These are phyloP conservation scores for Drosophila colorata DNA, from an alignment of 2,888 invertebrate genomes.

Conservation along the genomic window DNA sequence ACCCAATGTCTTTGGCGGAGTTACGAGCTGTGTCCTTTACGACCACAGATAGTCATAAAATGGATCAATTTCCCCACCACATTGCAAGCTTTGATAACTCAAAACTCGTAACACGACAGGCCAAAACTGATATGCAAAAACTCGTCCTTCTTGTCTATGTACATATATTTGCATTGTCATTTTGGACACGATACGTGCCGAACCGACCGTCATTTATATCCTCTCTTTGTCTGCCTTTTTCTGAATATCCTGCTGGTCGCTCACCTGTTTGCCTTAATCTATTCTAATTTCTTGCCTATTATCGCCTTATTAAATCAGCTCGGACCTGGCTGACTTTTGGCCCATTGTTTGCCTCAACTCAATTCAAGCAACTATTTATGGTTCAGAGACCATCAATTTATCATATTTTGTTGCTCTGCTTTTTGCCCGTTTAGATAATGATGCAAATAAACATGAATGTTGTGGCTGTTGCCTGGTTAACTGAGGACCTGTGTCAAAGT, in stretches of 20 bases:
- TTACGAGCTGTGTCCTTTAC: constrained; percentile 32
- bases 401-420: constrained; percentile 51
- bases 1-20: constrained; percentile 13
- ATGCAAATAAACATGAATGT: constrained; percentile 64
- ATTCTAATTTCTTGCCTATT: constrained; percentile 39
- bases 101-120: constrained; percentile 10
- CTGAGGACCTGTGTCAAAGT: constrained; percentile 7
- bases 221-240: neutral
- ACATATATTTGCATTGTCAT: constrained; percentile 21
- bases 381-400: constrained; percentile 58
- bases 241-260: neutral
- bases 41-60: constrained; percentile 30
- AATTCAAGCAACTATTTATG: constrained; percentile 32
- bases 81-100: constrained; percentile 2
- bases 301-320: constrained; percentile 45
- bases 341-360: constrained; percentile 9
- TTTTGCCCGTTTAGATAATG: constrained; percentile 53
- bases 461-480: constrained; percentile 12
- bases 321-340: constrained; percentile 27
- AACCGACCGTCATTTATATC: neutral
- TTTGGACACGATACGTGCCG: neutral
- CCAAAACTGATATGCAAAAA: constrained; percentile 26
- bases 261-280: constrained; percentile 23
- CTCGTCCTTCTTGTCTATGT: constrained; percentile 25
- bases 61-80: constrained; percentile 9